phyloP scores from a whole-genome alignment of 2,797 vertebrate species.

The Sebastes itinus region DNA sequence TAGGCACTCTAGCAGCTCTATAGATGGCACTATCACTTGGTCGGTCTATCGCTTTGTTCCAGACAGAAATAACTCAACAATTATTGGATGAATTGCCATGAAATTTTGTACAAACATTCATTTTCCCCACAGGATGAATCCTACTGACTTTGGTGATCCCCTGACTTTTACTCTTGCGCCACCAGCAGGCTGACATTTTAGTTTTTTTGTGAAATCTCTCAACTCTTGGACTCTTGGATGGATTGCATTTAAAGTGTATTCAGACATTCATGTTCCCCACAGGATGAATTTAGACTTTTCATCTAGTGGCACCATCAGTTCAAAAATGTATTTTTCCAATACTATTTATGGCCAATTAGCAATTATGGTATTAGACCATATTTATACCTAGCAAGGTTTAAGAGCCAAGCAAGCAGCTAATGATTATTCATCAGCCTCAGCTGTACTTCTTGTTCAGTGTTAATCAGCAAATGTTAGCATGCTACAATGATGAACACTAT shows the following conservation, averaged over 20 bases:
- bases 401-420: not conserved
- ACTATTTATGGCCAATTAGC: not conserved
- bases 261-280: not conserved
- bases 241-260: not conserved
- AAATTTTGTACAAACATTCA: not conserved
- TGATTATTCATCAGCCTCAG: too few relatives aligned
- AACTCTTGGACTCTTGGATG: not conserved
- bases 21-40: too few relatives aligned
- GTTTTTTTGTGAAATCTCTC: not conserved
- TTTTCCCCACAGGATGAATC: not conserved
- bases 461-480: not conserved
- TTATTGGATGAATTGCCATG: too few relatives aligned
- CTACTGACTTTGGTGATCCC: not conserved
- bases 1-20: too few relatives aligned
- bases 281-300: not conserved
- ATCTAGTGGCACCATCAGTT: not conserved
- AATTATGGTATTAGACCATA: not conserved
- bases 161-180: not conserved
- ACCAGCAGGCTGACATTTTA: not conserved
- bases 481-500: not conserved
- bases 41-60: too few relatives aligned
- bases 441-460: not conserved
- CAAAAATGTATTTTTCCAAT: not conserved
- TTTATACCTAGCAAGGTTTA: not conserved
- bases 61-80: too few relatives aligned